These are phyloP conservation scores for Pteria penguin DNA, from an alignment of 2,888 invertebrate species.

Conservation along the genomic window DNA sequence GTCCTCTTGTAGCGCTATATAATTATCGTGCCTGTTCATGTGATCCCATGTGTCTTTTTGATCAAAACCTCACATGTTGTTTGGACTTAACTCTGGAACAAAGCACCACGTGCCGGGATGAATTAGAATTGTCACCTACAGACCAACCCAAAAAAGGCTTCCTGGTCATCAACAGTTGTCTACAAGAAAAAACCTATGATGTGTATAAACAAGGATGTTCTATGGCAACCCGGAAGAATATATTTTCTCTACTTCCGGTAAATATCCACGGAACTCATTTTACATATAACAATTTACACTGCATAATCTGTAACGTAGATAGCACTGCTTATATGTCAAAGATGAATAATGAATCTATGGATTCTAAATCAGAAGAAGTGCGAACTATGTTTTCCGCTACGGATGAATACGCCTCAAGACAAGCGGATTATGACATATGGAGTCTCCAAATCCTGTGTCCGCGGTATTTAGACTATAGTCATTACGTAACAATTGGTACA, in stretches of 20 bases:
- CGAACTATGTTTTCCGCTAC: no score
- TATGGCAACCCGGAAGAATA: background rate
- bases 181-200: background rate
- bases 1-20: background rate
- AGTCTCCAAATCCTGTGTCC: background rate
- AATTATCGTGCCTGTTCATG: background rate
- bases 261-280: background rate
- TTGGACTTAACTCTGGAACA: background rate
- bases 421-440: background rate
- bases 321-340: no score
- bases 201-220: background rate
- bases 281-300: background rate
- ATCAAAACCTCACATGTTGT: background rate
- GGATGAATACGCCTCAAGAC: no score
- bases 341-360: no score
- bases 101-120: background rate
- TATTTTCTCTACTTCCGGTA: background rate
- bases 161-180: background rate
- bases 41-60: background rate
- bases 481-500: background rate
- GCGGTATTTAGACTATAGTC: background rate
- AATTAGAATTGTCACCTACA: background rate
- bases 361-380: no score
- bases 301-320: background rate
- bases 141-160: background rate